Evolutionary conservation across 2,797 vertebrate genomes (phyloP), one percentile per base, ranked within the genome.

Genomic region (Pangasius mekongensis): DNA sequence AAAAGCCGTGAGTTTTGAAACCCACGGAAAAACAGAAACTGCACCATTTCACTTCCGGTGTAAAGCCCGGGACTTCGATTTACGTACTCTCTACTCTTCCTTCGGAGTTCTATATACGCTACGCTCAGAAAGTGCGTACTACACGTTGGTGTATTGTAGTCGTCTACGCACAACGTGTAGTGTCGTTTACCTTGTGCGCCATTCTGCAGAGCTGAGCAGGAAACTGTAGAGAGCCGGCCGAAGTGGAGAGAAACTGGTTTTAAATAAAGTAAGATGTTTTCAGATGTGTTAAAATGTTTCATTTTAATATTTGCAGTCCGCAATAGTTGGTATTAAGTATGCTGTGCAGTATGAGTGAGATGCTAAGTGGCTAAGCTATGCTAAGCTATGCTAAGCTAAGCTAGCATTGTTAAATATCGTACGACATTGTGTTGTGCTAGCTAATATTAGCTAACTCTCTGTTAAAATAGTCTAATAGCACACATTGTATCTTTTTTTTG

Each of bases 151-250:
- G 90, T 82, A 91, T 92, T 24, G 10, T 3, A 0, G 33, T n/a
- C 30, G 4, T 73, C 3, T 87, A 82, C 89, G 89, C 87, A 90
- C 90, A 90, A 91, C 91, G 91, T 91, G 90, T 78, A 60, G 62
- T 16, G 69, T 78, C 86, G 87, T 89, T 86, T 47, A 71, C 33
- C 64, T 36, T 43, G 62, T 89, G 87, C 91, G 89, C 89, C 91
- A 89, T 92, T 91, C 91, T 36, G 89, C 77, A 84, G 80, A 64
- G 30, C 86, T 39, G 80, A 49, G 8, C 47, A 86, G 66, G 66
- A 58, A 30, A 60, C 83, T 43, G 6, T 64, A 33, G n/a, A 27
- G 33, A 89, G 82, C 43, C 49, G 22, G 36, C 60, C 76, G 82
- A 20, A 76, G 74, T 90, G 89, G 81, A 83, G 49, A 86, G 13